These are phyloP conservation scores for Syrista parreyssii DNA, from an alignment of 2,888 invertebrate species.

Conservation along the genomic window DNA sequence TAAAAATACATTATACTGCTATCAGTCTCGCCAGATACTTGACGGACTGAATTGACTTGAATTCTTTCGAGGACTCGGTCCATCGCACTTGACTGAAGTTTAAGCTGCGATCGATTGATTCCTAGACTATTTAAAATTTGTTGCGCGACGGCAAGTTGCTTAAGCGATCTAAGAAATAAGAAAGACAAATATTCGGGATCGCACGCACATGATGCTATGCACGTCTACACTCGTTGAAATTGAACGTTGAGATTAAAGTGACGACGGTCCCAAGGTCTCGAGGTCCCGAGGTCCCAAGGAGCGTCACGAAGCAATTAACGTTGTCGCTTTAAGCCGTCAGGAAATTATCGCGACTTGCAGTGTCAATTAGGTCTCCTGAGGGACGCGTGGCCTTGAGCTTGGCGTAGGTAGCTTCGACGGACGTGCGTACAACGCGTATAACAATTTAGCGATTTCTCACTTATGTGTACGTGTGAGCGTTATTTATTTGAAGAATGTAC, in stretches of 20 bases:
- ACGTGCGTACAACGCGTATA: constrained; percentile 28
- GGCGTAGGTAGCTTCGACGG: background rate
- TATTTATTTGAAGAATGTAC: background rate
- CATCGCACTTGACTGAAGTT: too few relatives aligned
- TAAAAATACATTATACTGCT: constrained; percentile 45
- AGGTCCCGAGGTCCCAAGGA: background rate
- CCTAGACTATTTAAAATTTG: too few relatives aligned
- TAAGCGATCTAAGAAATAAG: too few relatives aligned
- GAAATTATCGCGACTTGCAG: background rate
- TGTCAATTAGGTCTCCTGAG: background rate
- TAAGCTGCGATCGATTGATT: too few relatives aligned
- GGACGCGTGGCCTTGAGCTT: too few relatives aligned
- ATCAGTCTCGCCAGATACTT: constrained; percentile 25
- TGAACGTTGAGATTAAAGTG: background rate
- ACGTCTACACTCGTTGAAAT: too few relatives aligned
- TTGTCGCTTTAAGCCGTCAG: background rate
- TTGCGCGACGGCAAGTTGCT: too few relatives aligned
- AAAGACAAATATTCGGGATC: too few relatives aligned
- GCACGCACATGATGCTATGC: too few relatives aligned
- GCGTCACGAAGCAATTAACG: background rate
- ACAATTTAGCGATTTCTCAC: constrained; percentile 32
- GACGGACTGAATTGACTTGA: constrained; percentile 28
- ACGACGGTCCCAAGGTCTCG: background rate
- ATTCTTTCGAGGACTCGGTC: background rate
- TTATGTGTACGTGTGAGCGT: constrained; percentile 24